Conservation (phyloP, 2,113 vertebrate species). For the Thunnus maccoyii region DNA sequence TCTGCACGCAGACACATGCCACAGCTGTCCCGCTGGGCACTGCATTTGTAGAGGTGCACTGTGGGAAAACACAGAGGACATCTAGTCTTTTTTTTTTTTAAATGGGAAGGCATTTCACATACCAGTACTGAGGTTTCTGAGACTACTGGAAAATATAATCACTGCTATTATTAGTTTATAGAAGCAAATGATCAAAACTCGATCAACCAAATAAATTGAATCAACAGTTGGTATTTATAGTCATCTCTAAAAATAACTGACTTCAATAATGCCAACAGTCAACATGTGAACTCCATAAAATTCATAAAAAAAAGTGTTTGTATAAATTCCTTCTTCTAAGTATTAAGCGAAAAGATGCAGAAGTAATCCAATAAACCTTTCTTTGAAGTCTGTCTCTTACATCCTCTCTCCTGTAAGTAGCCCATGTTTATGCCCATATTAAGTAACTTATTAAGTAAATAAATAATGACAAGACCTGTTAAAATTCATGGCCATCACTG, state of each 20-base stretch:
- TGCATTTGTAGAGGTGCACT: slow-evolving; percentile 98
- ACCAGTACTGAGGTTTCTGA: background rate
- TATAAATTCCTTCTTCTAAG: background rate
- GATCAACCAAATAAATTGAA: background rate
- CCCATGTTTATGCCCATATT: slow-evolving; percentile 33
- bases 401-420: slow-evolving; percentile 19
- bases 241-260: slow-evolving; percentile 5
- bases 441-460: slow-evolving; percentile 14
- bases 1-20: slow-evolving; percentile 95
- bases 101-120: background rate
- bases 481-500: slow-evolving; percentile 31
- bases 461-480: slow-evolving; percentile 27
- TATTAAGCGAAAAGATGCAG: background rate
- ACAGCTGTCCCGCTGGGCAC: slow-evolving; percentile 95
- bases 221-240: background rate
- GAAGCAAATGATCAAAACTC: background rate
- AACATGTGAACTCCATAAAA: slow-evolving; percentile 28
- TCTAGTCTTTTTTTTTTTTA: background rate
- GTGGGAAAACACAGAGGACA: slow-evolving; percentile 22
- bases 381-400: slow-evolving; percentile 40
- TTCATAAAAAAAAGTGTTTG: background rate
- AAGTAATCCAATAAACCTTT: slow-evolving; percentile 50
- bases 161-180: background rate
- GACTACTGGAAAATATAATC: background rate
- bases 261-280: background rate